Evolutionary conservation across 2,113 vertebrate genomes (phyloP).

Genomic region (Smithornis capensis): DNA sequence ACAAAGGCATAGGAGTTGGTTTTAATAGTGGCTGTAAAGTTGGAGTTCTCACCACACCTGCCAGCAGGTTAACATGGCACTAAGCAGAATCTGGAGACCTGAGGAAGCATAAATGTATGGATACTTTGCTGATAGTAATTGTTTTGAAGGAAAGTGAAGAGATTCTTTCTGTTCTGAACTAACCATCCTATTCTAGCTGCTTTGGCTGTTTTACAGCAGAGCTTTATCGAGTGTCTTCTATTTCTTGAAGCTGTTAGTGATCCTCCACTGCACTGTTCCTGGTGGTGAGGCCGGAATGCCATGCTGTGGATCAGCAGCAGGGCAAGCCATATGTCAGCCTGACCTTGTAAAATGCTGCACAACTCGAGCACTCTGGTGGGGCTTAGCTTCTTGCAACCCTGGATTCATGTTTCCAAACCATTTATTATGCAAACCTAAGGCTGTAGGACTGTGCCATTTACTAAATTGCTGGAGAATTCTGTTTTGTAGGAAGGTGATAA

Average conservation of each 20-base stretch:
- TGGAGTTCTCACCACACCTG: not conserved
- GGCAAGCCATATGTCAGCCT: not conserved
- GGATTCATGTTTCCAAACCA: constrained; percentile 9
- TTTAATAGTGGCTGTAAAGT: not conserved
- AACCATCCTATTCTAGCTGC: not conserved
- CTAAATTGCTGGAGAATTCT: not conserved
- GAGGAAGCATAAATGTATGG: not conserved
- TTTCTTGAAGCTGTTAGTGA: not conserved
- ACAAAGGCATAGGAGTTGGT: not conserved
- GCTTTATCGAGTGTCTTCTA: not conserved
- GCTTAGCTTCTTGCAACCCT: not conserved
- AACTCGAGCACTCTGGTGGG: not conserved
- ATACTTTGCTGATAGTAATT: not conserved
- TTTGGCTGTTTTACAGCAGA: not conserved
- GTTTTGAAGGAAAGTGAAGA: not conserved
- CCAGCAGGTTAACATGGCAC: not conserved
- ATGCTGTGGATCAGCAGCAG: not conserved
- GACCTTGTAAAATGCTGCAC: not conserved
- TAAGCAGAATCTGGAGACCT: not conserved
- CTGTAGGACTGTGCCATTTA: not conserved
- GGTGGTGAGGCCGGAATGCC: not conserved
- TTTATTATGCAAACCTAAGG: constrained; percentile 8
- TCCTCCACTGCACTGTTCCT: not conserved
- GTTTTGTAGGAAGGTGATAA: not conserved
- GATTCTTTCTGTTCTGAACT: not conserved